A percentile compares a stretch with the other conserved stretches of the same genome.
Conservation (phyloP, 2,797 vertebrate genomes). For the Cottoperca gobio region DNA sequence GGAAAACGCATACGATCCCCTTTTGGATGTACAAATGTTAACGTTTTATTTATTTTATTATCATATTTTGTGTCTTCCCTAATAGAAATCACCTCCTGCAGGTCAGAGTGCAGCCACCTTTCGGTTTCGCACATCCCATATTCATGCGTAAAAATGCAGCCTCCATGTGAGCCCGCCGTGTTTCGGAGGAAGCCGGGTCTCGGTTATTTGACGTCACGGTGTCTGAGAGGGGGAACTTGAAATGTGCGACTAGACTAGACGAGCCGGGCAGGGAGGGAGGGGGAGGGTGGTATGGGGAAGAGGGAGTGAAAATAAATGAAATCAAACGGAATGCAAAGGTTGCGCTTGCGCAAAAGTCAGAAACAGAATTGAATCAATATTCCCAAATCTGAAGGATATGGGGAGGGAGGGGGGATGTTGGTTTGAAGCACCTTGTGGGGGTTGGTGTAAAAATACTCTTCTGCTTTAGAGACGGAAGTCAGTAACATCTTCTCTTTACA, state of each 20-base stretch:
- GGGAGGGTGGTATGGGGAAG: background rate
- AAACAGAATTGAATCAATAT: conserved; percentile 68
- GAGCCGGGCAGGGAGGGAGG: conserved; percentile 21
- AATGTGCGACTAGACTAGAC: conserved; percentile 73
- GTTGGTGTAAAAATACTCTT: conserved; percentile 36
- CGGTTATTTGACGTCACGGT: conserved; percentile 84
- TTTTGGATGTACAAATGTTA: background rate
- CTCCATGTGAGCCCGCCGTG: conserved; percentile 58
- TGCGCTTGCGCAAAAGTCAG: conserved; percentile 76
- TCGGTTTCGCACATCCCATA: background rate
- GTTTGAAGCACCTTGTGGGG: conserved; percentile 38
- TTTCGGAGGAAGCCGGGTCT: conserved; percentile 72
- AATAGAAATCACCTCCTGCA: background rate
- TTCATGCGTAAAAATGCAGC: conserved; percentile 40
- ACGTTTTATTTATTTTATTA: background rate
- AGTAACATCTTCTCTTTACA: conserved; percentile 13
- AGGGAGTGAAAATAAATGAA: conserved; percentile 56
- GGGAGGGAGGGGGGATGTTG: conserved; percentile 26
- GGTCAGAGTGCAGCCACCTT: conserved; percentile 17
- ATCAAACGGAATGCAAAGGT: conserved; percentile 61
- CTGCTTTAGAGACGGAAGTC: conserved; percentile 13
- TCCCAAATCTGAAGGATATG: conserved; percentile 70
- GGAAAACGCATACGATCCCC: background rate
- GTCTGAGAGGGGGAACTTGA: conserved; percentile 78
- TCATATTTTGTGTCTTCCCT: background rate